A percentile compares a stretch with the other conserved stretches of the same genome.
phyloP scores from a whole-genome alignment of 1,140 invertebrate species.

The Hypsibius dujardini region DNA sequence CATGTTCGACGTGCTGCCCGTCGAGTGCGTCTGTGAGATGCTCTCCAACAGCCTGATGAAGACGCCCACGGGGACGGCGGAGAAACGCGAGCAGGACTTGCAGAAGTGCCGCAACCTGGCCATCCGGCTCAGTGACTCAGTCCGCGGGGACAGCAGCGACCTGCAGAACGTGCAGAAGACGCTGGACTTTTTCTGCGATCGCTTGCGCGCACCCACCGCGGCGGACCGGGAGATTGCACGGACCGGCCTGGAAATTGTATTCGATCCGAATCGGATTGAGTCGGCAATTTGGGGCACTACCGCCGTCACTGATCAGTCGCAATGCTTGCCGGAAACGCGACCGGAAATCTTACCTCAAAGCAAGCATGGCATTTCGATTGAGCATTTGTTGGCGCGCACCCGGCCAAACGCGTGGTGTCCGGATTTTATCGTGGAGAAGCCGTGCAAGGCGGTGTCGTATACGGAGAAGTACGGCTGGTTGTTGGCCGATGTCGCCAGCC shows the following conservation, averaged over 20 bases:
- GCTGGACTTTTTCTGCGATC: background rate
- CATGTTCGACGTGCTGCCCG: slow-evolving; percentile 1
- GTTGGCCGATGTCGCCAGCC: background rate
- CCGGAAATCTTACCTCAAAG: background rate
- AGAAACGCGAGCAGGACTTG: background rate
- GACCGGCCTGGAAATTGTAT: slow-evolving; percentile 3
- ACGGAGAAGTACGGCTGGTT: background rate
- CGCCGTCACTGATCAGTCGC: background rate
- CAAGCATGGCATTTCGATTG: background rate
- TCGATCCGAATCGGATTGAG: slow-evolving; percentile 4
- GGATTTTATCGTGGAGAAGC: background rate
- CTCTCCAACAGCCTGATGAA: background rate
- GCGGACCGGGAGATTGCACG: background rate
- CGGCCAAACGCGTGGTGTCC: background rate
- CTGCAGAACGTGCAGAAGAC: background rate
- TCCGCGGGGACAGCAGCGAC: background rate
- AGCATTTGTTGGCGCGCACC: background rate
- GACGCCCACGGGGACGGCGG: background rate
- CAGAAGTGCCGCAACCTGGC: slow-evolving; percentile 1
- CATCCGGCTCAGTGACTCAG: background rate
- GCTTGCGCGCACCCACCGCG: background rate
- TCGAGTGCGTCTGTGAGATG: slow-evolving; percentile 8
- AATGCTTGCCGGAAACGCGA: background rate
- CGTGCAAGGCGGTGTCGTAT: background rate
- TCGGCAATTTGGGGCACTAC: background rate